Evolutionary conservation across 1,140 invertebrate species (phyloP), one percentile per base, ranked within the genome.

Genomic region (Ephestia elutella): DNA sequence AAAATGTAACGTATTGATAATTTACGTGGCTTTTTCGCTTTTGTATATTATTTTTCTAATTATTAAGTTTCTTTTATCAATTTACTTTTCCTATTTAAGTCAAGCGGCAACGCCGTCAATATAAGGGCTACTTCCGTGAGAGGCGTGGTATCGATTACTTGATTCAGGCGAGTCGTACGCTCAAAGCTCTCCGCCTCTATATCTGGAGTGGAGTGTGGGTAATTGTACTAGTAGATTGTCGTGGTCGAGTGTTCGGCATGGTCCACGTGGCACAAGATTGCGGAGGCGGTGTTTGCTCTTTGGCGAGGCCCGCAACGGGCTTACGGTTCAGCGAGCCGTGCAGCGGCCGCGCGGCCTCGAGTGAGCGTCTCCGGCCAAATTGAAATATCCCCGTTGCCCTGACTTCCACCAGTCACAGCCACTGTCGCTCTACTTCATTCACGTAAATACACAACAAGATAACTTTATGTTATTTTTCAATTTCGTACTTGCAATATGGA

Each of bases 231-330:
- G 75, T 79, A 77, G 77, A 86, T 84, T 79, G 76, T 78, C 71
- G 80, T 75, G 78, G 81, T 80, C 78, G 73, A 86, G 80, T 84
- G 81, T 80, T 73, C 70, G 70, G 71, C 73, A 82, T 82, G 82
- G 82, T 88, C 81, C 73, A 73, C 81, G 77, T 82, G 82, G 82
- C 83, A 83, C 82, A 88, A 88, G 83, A 86, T 88, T 86, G 81
- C 74, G 83, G 67, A 86, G 80, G 80, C 85, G 81, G 73, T 86
- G 80, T 88, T 86, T 88, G 82, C 86, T 88, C 86, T 88, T 86
- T 88, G 81, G 81, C 80, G 77, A 69, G 76, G 78, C 70, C 79
- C 84, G 76, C 82, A 82, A 71, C 78, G 76, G 78, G 77, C 79
- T 84, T 73, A 75, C 85, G 82, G 85, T 83, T 86, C 85, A 86